Evolutionary conservation across 2,797 vertebrate species (phyloP), one percentile per base, ranked within the genome.

Genomic region (Pipistrellus kuhlii): DNA sequence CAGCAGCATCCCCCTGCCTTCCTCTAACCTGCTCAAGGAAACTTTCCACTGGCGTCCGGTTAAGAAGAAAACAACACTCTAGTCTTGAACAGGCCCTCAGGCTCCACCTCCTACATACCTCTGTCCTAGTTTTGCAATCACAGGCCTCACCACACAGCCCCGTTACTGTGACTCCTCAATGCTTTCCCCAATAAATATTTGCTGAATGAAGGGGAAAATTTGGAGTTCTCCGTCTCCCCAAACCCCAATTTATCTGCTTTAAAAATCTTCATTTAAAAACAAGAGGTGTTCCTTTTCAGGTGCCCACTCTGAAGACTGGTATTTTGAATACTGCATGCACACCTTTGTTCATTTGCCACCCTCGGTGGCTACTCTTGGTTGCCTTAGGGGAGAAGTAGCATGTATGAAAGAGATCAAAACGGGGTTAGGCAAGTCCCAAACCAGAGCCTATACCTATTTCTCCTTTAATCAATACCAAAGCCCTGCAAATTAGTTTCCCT

Each of bases 101-200:
- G n/a, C 15, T 62, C 64, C 5, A 5, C 78, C 81, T 53, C 30
- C 66, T 25, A 5, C 20, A 46, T 30, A 78, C 35, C 5, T 7
- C 5, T 7, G 66, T 5, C 20, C 12, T 53, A 8, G 32, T 25
- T 25, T 17, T 17, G 9, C 18, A 76, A 57, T 13, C 46, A 17
- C 59, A 38, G 46, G 75, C 46, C 48, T 64, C 30, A 81, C 21
- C 30, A 55, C 64, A 38, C 1, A 44, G 75, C 38, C 38, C 51
- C 62, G 14, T 51, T 6, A 38, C 85, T 94, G 27, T 46, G 32
- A 85, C 14, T 55, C 14, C 21, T 41, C 64, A 66, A 55, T 38
- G 55, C 4, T 93, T 90, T 95, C 72, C 38, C 51, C 76, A 85
- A 73, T 69, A 81, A 90, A 38, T 85, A 82, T 82, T 80, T 92